Percentiles rank a stretch among this genome's conserved stretches.
These are phyloP conservation scores for Eumeta japonica DNA, from an alignment of 1,140 invertebrate genomes.

Conservation along the genomic window DNA sequence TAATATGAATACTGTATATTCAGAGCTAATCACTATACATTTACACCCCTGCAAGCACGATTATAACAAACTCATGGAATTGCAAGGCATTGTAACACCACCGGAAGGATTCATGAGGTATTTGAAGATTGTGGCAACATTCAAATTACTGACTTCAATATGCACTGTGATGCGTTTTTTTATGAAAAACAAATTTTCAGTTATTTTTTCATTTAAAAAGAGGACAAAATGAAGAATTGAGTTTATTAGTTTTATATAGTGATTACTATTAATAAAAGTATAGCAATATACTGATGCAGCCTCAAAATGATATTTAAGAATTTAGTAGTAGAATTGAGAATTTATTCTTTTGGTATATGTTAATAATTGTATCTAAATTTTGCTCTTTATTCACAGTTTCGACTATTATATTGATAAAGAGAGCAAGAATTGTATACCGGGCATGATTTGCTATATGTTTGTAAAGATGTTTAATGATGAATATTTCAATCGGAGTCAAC, in stretches of 20 bases:
- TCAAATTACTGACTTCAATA: no score
- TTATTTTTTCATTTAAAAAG: no score
- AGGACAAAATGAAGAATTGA: no score
- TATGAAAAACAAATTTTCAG: no score
- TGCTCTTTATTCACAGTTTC: conserved; percentile 42
- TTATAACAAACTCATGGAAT: conserved; percentile 39
- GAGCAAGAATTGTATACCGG: conserved; percentile 45
- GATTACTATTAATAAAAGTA: no score
- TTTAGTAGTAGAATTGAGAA: no score
- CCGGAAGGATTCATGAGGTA: conserved; percentile 40
- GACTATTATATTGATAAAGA: conserved; percentile 55
- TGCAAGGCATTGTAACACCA: conserved; percentile 27
- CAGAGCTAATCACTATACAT: conserved; percentile 30
- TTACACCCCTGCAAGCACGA: conserved; percentile 39
- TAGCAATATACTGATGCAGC: no score
- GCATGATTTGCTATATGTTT: conserved; percentile 53
- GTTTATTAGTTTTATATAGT: no score
- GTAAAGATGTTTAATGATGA: conserved; percentile 38
- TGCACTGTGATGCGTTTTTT: no score
- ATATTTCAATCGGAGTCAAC: conserved; percentile 25
- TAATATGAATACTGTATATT: conserved; percentile 34
- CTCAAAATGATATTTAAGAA: no score
- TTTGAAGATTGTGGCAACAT: conserved; percentile 16
- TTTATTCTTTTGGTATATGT: no score
- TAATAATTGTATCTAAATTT: no score